Evolutionary conservation across 2,888 invertebrate species (phyloP).

Genomic region (Rutpela maculata): DNA sequence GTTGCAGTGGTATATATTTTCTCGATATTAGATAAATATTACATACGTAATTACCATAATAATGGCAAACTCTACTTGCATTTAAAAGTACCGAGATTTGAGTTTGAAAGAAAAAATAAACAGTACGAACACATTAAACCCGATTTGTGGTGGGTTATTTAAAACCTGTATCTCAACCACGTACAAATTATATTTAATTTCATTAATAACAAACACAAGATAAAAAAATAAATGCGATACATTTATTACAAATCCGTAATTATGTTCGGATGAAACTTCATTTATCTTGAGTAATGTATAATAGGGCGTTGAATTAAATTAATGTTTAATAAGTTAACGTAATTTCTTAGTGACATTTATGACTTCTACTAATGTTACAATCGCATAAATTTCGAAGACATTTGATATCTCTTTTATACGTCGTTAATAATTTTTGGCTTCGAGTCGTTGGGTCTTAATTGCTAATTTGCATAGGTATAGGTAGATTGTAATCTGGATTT

Average conservation of each 20-base stretch:
- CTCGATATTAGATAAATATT: too few species aligned
- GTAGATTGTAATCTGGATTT: constrained; percentile 13
- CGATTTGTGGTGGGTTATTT: not conserved
- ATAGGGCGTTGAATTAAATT: constrained; percentile 28
- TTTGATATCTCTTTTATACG: constrained; percentile 47
- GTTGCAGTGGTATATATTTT: too few species aligned
- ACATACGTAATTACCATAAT: too few species aligned
- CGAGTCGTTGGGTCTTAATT: constrained; percentile 49
- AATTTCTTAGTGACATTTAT: constrained; percentile 46
- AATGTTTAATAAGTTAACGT: constrained; percentile 28
- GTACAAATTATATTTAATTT: constrained; percentile 6
- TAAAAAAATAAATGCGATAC: not conserved
- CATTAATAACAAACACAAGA: not conserved
- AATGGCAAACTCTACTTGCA: too few species aligned
- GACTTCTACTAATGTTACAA: constrained; percentile 42
- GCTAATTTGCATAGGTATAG: constrained; percentile 44
- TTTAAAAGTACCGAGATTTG: too few species aligned
- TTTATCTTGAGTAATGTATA: constrained; percentile 13
- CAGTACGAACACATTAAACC: constrained; percentile 15
- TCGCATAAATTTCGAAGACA: constrained; percentile 24
- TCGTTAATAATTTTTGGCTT: constrained; percentile 41
- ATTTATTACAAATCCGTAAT: constrained; percentile 5
- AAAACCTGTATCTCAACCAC: not conserved
- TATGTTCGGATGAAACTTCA: not conserved
- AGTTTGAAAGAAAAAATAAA: not conserved